These are phyloP conservation scores for Falcaria lacertinaria DNA, from an alignment of 2,888 invertebrate genomes.

Conservation along the genomic window DNA sequence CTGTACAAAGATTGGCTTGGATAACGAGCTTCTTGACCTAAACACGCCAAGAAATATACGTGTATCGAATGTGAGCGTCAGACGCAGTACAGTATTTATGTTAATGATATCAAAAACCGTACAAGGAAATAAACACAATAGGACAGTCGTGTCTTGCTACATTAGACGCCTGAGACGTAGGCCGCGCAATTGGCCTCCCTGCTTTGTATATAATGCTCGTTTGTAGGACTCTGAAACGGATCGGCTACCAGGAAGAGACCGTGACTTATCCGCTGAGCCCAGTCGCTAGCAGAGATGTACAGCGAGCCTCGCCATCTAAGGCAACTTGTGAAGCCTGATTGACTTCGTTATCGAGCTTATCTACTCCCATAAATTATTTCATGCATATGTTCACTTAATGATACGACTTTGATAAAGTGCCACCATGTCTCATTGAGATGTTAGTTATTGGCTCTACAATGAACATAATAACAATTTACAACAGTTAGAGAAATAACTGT, in stretches of 20 bases:
- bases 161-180: constrained; percentile 65
- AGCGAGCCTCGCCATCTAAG: constrained; percentile 44
- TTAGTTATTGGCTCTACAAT: background rate
- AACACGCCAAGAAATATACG: constrained; percentile 49
- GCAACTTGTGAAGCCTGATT: constrained; percentile 54
- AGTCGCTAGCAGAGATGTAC: constrained; percentile 51
- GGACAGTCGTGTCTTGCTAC: constrained; percentile 72
- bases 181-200: constrained; percentile 66
- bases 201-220: constrained; percentile 75
- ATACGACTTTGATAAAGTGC: constrained; percentile 11
- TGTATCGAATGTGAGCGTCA: constrained; percentile 65
- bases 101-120: constrained; percentile 73
- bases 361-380: constrained; percentile 36
- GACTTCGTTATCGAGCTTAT: constrained; percentile 56
- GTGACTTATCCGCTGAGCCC: constrained; percentile 62
- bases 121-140: constrained; percentile 76
- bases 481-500: constrained; percentile 24
- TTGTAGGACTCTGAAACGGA: constrained; percentile 67
- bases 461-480: constrained; percentile 13
- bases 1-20: constrained; percentile 37
- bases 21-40: constrained; percentile 39
- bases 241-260: constrained; percentile 60
- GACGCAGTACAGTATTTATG: constrained; percentile 65
- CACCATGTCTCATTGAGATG: background rate
- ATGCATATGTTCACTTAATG: constrained; percentile 34